Conservation (phyloP, 2,888 invertebrate genomes). For the Itoplectis maculator region DNA sequence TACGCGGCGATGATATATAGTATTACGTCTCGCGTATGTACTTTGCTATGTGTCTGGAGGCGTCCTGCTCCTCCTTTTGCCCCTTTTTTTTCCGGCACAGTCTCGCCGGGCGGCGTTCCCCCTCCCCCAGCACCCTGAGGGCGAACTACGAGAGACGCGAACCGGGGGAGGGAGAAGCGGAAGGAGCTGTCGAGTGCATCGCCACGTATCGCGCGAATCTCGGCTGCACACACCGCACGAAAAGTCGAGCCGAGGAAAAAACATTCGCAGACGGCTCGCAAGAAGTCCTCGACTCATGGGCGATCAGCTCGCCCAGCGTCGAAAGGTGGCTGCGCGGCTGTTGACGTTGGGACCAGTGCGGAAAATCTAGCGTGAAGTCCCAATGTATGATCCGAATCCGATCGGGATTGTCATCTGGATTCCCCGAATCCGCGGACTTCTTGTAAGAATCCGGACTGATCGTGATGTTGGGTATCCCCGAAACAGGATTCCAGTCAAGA, state of each 20-base stretch:
- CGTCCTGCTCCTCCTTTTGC: too few species aligned
- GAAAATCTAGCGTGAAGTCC: too few species aligned
- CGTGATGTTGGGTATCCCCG: too few species aligned
- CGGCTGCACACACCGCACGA: constrained; percentile 21
- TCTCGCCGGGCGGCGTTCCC: too few species aligned
- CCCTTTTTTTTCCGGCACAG: too few species aligned
- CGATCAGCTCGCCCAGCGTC: not conserved
- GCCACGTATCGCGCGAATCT: constrained; percentile 31
- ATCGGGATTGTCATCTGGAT: too few species aligned
- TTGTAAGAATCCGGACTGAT: too few species aligned
- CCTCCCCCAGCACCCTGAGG: too few species aligned
- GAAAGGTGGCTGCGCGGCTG: constrained; percentile 9
- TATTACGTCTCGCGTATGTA: not conserved
- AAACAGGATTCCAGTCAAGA: too few species aligned
- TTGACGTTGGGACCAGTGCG: too few species aligned
- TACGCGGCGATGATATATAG: not conserved
- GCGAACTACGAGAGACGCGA: not conserved
- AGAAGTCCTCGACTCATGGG: constrained; percentile 26
- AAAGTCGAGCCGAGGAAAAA: not conserved
- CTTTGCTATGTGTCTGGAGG: not conserved
- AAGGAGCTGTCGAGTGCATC: constrained; percentile 56
- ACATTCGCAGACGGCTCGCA: constrained; percentile 50
- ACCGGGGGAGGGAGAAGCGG: constrained; percentile 46
- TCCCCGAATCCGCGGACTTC: too few species aligned
- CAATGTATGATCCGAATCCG: too few species aligned